A percentile compares a stretch with the other conserved stretches of the same genome.
Evolutionary conservation across 2,888 invertebrate genomes (phyloP).

Genomic region (Lithodes maja): DNA sequence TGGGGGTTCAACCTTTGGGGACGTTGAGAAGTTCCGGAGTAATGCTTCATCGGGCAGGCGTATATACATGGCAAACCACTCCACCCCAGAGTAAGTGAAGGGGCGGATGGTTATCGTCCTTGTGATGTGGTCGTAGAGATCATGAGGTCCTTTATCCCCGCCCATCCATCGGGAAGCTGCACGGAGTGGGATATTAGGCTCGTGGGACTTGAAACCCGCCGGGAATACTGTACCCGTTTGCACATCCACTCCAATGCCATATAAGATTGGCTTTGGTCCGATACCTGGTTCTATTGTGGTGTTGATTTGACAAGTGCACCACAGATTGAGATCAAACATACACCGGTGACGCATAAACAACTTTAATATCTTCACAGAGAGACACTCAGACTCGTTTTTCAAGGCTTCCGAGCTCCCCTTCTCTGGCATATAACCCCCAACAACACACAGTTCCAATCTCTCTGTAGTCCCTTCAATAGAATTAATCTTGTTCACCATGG

Average conservation of each 20-base stretch:
- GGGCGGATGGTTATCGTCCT: constrained; percentile 61
- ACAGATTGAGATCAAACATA: constrained; percentile 49
- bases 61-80: constrained; percentile 43
- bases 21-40: constrained; percentile 66
- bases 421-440: constrained; percentile 63
- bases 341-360: constrained; percentile 37
- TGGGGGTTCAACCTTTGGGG: constrained; percentile 68
- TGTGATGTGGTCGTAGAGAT: constrained; percentile 56
- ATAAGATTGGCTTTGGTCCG: constrained; percentile 53
- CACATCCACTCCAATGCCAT: constrained; percentile 61
- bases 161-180: constrained; percentile 58
- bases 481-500: constrained; percentile 47
- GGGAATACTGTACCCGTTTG: constrained; percentile 49
- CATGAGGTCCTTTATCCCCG: background rate
- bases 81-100: constrained; percentile 48
- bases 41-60: constrained; percentile 55
- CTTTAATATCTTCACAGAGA: constrained; percentile 64
- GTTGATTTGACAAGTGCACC: constrained; percentile 63
- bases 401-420: constrained; percentile 37
- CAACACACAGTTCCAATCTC: constrained; percentile 55
- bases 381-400: constrained; percentile 48
- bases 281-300: constrained; percentile 29
- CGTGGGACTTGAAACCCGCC: constrained; percentile 61
- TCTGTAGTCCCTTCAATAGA: constrained; percentile 17
- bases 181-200: constrained; percentile 50